Base-by-base conservation (phyloP, 1,140 invertebrate species). In the Zaprionus camerounensis region DNA sequence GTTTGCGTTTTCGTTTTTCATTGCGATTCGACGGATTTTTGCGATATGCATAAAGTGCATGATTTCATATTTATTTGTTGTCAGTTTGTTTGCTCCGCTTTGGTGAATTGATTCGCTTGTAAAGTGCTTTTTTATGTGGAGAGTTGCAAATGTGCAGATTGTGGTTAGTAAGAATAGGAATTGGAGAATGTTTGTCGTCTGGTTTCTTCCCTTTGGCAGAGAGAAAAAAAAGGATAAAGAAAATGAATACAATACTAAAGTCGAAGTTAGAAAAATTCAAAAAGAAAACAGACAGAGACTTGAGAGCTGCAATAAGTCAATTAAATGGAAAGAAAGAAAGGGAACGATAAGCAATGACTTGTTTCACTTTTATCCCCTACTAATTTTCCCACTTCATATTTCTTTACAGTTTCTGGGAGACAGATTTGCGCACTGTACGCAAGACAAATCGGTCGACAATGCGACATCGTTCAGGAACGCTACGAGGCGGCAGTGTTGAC, bases 401-500 rank as follows among this genome's bases (percentile, higher is more conserved):
- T 12, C 9, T 34, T 38, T 36, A 20, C 66, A 93, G 92, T 26
- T 93, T 98, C 88, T 98, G 97, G 96, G 95, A 96, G 82, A 95
- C 96, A 71, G 96, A 98, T 91, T 95, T 98, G 38, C 95, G 95
- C 63, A 93, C 96, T 12, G 95, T 95, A 2, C 93, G 96, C 31
- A 95, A 96, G 73, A 94, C 93, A n/a, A 95, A 95, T 81, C 91
- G 93, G 41, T 93, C 92, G 20, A 93, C 92, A 38, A 91, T 94
- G 71, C 92, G 93, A 82, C 83, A 83, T 38, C 72, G 72, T 12
- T 73, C 55, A 20, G 80, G 76, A 3, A 70, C 77, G 24, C 12
- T 53, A 0, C 67, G 59, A 6, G 44, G 71, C 9, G 74, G 70
- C 51, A 72, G 65, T 5, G 31, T 66, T 41, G 84, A 91, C 62